Conservation (phyloP, 2,797 vertebrate species). For the Neosalanx taihuensis region DNA sequence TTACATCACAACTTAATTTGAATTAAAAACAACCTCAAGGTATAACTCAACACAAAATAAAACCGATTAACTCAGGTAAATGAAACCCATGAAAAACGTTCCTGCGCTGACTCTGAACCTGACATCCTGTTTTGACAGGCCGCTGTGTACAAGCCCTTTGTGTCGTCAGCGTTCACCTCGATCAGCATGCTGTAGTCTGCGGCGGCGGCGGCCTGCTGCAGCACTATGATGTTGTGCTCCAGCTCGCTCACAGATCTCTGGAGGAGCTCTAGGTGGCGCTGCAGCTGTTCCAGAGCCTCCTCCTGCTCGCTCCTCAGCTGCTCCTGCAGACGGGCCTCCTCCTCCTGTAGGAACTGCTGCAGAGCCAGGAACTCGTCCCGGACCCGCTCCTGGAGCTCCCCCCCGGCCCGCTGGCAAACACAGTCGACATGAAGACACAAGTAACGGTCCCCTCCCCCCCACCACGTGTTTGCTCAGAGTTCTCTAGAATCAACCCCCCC, state of each 20-base stretch:
- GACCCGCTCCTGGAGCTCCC: constrained; percentile 72
- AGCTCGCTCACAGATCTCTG: constrained; percentile 60
- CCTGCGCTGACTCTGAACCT: neutral
- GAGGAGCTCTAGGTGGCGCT: constrained; percentile 57
- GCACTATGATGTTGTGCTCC: constrained; percentile 59
- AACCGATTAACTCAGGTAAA: neutral
- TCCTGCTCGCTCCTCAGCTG: constrained; percentile 70
- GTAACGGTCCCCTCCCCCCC: neutral
- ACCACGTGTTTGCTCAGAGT: neutral
- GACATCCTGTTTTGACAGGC: too few relatives aligned
- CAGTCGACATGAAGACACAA: neutral
- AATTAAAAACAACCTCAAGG: constrained; percentile 1
- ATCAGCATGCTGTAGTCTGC: constrained; percentile 9
- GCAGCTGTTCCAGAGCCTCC: constrained; percentile 63
- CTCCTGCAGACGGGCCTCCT: constrained; percentile 73
- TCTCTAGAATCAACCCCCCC: neutral
- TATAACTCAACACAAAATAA: neutral
- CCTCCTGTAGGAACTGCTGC: constrained; percentile 75
- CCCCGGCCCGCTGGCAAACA: constrained; percentile 64
- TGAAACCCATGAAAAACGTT: neutral
- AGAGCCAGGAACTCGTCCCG: constrained; percentile 74
- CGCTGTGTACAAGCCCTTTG: neutral
- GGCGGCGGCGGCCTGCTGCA: constrained; percentile 57
- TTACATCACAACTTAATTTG: constrained; percentile 16
- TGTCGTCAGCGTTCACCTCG: neutral